These are phyloP conservation scores for Plagodis pulveraria DNA, from an alignment of 2,888 invertebrate species.

Conservation along the genomic window DNA sequence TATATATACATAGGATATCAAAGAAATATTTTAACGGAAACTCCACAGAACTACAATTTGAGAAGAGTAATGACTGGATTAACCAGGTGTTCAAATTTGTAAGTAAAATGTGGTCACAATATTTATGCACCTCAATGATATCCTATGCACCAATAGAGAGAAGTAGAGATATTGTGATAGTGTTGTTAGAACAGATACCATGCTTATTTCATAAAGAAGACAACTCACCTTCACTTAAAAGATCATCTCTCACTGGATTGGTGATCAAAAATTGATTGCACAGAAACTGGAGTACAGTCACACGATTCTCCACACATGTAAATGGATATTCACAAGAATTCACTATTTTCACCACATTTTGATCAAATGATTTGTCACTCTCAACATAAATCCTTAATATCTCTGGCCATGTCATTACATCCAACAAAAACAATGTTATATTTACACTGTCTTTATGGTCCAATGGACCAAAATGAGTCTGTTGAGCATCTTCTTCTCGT, in stretches of 20 bases:
- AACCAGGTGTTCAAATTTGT: too few relatives aligned
- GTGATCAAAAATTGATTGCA: conserved; percentile 97
- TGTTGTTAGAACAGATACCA: neutral
- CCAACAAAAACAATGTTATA: conserved; percentile 95
- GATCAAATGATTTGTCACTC: conserved; percentile 93
- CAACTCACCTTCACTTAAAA: conserved; percentile 93
- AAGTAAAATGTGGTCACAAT: too few relatives aligned
- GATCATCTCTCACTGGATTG: conserved; percentile 96
- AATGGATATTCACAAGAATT: conserved; percentile 95
- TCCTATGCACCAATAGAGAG: too few relatives aligned
- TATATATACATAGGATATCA: too few relatives aligned
- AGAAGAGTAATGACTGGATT: too few relatives aligned
- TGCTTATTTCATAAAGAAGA: conserved; percentile 8
- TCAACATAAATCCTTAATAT: conserved; percentile 95
- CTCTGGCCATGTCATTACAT: conserved; percentile 98
- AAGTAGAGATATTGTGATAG: neutral
- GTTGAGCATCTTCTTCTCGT: conserved; percentile 97
- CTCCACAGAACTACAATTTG: too few relatives aligned
- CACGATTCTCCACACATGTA: conserved; percentile 90
- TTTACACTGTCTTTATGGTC: conserved; percentile 99
- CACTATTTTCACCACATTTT: conserved; percentile 88
- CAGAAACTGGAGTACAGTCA: conserved; percentile 94
- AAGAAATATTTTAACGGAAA: too few relatives aligned
- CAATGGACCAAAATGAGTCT: conserved; percentile 97
- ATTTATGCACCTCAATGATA: too few relatives aligned